Evolutionary conservation across 2,888 invertebrate species (phyloP).

Genomic region (Hybos culiciformis): DNA sequence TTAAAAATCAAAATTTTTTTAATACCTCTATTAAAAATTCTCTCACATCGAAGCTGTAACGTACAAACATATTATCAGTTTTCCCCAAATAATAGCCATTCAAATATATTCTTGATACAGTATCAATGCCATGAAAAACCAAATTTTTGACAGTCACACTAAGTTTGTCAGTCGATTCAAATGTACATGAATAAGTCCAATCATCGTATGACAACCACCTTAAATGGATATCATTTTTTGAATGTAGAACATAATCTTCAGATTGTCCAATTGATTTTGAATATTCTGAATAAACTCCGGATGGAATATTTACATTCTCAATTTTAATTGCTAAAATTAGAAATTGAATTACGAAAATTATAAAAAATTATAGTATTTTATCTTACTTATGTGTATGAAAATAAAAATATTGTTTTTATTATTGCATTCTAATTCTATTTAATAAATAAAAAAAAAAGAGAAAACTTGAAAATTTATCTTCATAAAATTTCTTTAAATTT

Average conservation of each 20-base stretch:
- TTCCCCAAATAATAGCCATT: constrained; percentile 50
- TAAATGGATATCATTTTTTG: constrained; percentile 62
- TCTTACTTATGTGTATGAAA: too few relatives aligned
- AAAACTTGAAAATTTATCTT: too few relatives aligned
- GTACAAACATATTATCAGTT: constrained; percentile 74
- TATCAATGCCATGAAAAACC: constrained; percentile 77
- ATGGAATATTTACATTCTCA: constrained; percentile 22
- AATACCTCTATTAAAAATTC: constrained; percentile 28
- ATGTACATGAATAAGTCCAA: constrained; percentile 61
- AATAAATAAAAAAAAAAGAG: too few relatives aligned
- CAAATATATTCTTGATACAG: constrained; percentile 57
- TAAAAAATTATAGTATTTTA: too few relatives aligned
- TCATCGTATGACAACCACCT: constrained; percentile 70
- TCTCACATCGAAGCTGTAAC: constrained; percentile 59
- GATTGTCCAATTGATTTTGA: constrained; percentile 11
- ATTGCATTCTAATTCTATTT: too few relatives aligned
- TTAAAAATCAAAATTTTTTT: not conserved
- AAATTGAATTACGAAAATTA: too few relatives aligned
- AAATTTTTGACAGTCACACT: constrained; percentile 36
- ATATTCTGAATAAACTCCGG: constrained; percentile 27
- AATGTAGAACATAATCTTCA: constrained; percentile 34
- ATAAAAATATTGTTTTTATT: too few relatives aligned
- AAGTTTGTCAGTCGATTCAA: constrained; percentile 40
- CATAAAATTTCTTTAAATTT: too few relatives aligned
- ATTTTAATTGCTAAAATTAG: constrained; percentile 19